phyloP scores from a whole-genome alignment of 2,113 vertebrate genomes.

The Dasyurus viverrinus region DNA sequence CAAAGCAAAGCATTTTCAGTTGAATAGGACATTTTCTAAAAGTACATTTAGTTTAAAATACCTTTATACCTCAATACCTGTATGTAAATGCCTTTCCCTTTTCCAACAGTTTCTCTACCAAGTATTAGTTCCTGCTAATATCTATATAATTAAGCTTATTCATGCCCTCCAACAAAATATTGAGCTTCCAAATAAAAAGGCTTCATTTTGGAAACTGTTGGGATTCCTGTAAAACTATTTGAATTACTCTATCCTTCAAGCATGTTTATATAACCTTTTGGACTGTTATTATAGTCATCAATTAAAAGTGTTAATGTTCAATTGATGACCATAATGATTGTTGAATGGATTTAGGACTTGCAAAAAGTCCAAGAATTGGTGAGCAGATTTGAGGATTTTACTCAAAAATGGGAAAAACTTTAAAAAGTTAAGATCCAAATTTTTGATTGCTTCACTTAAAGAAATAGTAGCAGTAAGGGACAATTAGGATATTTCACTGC shows the following conservation, averaged over 20 bases:
- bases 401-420: neutral
- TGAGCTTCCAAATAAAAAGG: neutral
- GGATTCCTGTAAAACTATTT: neutral
- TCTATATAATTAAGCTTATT: neutral
- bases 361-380: neutral
- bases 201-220: neutral
- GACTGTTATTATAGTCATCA: neutral
- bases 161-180: neutral
- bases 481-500: neutral
- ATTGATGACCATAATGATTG: neutral
- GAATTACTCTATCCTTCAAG: neutral
- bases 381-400: neutral
- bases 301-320: neutral
- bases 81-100: neutral
- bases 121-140: neutral
- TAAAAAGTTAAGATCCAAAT: neutral
- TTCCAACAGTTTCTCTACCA: neutral
- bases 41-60: neutral
- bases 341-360: neutral
- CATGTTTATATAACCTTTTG: neutral
- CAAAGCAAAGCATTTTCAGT: neutral
- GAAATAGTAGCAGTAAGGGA: neutral
- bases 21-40: neutral
- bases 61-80: neutral
- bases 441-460: neutral